These are phyloP conservation scores for Diarsia dahlii DNA, from an alignment of 2,888 invertebrate species.

Conservation along the genomic window DNA sequence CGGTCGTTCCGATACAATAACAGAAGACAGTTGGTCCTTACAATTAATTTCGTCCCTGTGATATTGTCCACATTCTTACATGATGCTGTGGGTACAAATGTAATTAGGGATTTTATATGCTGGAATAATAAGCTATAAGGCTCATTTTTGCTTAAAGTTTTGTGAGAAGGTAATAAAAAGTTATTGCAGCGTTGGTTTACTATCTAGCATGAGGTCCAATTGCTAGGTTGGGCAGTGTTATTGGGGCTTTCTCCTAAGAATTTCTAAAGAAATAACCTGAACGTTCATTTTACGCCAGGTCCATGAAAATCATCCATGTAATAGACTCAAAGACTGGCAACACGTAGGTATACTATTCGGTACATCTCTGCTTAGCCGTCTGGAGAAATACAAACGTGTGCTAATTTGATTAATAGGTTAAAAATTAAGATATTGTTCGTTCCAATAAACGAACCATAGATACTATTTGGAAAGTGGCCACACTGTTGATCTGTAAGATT, in stretches of 20 bases:
- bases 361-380: not conserved
- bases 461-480: too few species aligned
- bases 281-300: too few species aligned
- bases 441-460: too few species aligned
- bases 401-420: too few species aligned
- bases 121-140: constrained; percentile 1
- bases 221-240: not conserved
- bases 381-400: not conserved
- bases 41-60: constrained; percentile 34
- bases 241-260: not conserved
- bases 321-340: not conserved
- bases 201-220: not conserved
- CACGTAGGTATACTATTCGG: not conserved
- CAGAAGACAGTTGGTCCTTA: constrained; percentile 17
- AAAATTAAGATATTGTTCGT: too few species aligned
- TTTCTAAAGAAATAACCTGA: not conserved
- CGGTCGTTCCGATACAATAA: constrained; percentile 23
- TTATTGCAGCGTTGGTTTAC: not conserved
- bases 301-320: too few species aligned
- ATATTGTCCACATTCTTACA: constrained; percentile 25
- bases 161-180: not conserved
- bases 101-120: constrained; percentile 22
- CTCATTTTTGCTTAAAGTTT: not conserved
- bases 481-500: too few species aligned
- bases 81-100: constrained; percentile 21